Conservation (phyloP, 2,113 vertebrate species). For the Anoplopoma fimbria region DNA sequence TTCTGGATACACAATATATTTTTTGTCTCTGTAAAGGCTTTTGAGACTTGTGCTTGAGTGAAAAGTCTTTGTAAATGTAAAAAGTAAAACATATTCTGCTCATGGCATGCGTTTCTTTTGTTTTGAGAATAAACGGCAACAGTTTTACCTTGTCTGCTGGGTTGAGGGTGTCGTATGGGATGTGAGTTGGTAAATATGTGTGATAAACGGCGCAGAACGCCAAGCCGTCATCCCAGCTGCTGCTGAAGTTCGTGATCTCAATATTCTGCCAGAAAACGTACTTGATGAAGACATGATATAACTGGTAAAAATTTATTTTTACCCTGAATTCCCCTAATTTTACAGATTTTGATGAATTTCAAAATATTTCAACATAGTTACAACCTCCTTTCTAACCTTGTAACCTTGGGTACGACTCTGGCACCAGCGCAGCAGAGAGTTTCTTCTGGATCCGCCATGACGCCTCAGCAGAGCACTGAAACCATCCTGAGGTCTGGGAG, state of each 20-base stretch:
- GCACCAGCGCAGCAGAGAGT: slow-evolving; percentile 83
- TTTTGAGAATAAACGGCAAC: not conserved
- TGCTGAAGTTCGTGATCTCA: slow-evolving; percentile 86
- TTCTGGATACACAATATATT: not conserved
- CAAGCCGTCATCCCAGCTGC: slow-evolving; percentile 84
- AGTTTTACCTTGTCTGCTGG: slow-evolving; percentile 73
- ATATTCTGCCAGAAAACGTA: slow-evolving; percentile 75
- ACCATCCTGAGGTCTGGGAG: slow-evolving; percentile 74
- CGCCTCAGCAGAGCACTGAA: slow-evolving; percentile 79
- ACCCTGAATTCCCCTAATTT: not conserved
- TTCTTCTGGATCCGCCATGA: slow-evolving; percentile 82
- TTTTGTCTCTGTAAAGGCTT: not conserved
- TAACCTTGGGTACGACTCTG: slow-evolving; percentile 82
- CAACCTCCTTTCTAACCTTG: slow-evolving; percentile 66
- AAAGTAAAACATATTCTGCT: not conserved
- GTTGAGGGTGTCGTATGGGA: slow-evolving; percentile 75
- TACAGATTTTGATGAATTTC: not conserved
- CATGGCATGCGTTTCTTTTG: not conserved
- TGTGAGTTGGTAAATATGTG: slow-evolving; percentile 76
- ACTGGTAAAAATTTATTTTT: not conserved
- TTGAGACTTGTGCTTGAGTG: not conserved
- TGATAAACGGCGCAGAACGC: slow-evolving; percentile 84
- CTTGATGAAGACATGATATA: not conserved
- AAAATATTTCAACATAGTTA: not conserved
- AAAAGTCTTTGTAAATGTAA: not conserved